phyloP scores from a whole-genome alignment of 2,888 invertebrate genomes.

The Cataglyphis albicans region DNA sequence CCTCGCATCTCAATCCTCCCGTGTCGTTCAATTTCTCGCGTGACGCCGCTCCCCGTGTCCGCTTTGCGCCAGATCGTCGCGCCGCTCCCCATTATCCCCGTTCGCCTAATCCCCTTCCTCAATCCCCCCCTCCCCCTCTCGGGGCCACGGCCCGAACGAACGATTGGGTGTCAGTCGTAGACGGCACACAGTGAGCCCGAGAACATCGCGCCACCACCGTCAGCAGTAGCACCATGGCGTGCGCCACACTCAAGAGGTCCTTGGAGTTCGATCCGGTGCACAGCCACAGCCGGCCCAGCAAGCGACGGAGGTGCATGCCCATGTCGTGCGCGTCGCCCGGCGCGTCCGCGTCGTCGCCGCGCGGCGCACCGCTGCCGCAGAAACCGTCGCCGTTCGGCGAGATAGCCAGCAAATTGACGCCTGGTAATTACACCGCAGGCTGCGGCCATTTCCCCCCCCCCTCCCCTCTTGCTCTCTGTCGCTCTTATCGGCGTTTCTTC shows the following conservation, averaged over 20 bases:
- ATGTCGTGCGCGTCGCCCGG: slow-evolving; percentile 90
- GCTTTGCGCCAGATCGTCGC: slow-evolving; percentile 2
- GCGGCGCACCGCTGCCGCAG: slow-evolving; percentile 83
- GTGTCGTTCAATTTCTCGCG: not conserved
- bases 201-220: slow-evolving; percentile 83
- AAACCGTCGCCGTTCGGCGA: slow-evolving; percentile 94
- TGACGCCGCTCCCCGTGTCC: not conserved
- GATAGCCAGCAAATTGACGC: slow-evolving; percentile 94
- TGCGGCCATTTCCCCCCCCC: slow-evolving; percentile 79
- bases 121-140: not conserved
- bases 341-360: slow-evolving; percentile 87
- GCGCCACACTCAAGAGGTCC: slow-evolving; percentile 98
- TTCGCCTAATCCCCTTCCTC: not conserved
- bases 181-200: slow-evolving; percentile 77
- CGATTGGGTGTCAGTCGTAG: slow-evolving; percentile 71
- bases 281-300: slow-evolving; percentile 93
- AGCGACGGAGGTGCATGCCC: slow-evolving; percentile 96
- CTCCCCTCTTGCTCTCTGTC: not conserved
- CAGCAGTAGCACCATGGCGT: slow-evolving; percentile 91
- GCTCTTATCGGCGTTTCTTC: too few species aligned
- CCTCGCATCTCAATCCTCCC: too few species aligned
- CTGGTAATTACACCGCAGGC: slow-evolving; percentile 89
- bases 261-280: slow-evolving; percentile 97
- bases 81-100: not conserved
- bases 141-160: slow-evolving; percentile 12